Conservation (phyloP, 1,140 invertebrate genomes). For the Hypsibius dujardini region DNA sequence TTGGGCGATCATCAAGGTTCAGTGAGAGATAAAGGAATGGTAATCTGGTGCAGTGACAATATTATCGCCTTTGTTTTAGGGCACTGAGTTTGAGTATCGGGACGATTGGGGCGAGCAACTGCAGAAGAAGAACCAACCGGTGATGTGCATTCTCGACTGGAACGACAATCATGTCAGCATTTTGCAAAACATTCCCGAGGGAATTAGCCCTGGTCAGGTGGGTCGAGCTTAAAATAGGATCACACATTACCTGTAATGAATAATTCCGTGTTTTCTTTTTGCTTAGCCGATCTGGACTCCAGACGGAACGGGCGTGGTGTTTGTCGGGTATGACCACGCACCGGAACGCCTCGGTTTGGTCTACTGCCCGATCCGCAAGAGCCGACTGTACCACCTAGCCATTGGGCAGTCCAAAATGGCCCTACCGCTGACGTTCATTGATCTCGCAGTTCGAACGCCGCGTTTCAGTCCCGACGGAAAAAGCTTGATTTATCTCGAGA, state of each 20-base stretch:
- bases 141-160: constrained; percentile 52
- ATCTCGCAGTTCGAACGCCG: constrained; percentile 27
- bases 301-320: constrained; percentile 48
- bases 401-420: constrained; percentile 25
- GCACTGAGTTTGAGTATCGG: not conserved
- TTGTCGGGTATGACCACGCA: constrained; percentile 51
- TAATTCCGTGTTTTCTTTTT: constrained; percentile 19
- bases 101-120: constrained; percentile 75
- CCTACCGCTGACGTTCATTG: constrained; percentile 20
- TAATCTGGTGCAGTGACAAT: too few relatives aligned
- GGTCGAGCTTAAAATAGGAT: constrained; percentile 10
- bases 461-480: constrained; percentile 33
- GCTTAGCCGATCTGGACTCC: constrained; percentile 42
- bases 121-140: constrained; percentile 48
- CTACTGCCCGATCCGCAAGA: constrained; percentile 58
- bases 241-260: constrained; percentile 20
- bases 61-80: too few relatives aligned
- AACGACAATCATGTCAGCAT: constrained; percentile 36
- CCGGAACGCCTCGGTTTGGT: constrained; percentile 57
- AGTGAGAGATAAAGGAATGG: too few relatives aligned
- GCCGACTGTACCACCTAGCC: constrained; percentile 41
- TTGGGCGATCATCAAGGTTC: too few relatives aligned
- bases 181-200: constrained; percentile 41
- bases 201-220: constrained; percentile 49
- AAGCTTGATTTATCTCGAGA: constrained; percentile 35